Conservation (phyloP, 1,140 invertebrate species). For the Drosophila navojoa region DNA sequence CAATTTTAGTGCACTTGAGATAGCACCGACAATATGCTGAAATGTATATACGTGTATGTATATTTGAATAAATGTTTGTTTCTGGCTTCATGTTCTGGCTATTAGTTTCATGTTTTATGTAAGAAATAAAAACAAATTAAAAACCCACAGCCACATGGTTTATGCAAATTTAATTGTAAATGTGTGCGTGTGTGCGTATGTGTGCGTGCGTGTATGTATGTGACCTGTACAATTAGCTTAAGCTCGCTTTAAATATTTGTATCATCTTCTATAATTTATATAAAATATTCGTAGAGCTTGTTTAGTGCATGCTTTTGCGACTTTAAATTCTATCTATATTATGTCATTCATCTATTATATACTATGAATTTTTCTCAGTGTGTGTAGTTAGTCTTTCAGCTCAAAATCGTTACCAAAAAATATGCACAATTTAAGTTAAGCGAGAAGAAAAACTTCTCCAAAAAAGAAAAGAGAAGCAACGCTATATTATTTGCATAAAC, state of each 20-base stretch:
- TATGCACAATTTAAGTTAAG: constrained; percentile 71
- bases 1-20: not conserved
- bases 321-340: constrained; percentile 4
- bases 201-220: constrained; percentile 31
- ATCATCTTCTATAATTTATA: not conserved
- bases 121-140: constrained; percentile 8
- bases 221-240: constrained; percentile 23
- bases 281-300: too few species aligned
- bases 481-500: constrained; percentile 82
- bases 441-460: constrained; percentile 46
- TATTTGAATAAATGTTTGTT: constrained; percentile 5
- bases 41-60: constrained; percentile 3
- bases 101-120: constrained; percentile 18
- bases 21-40: not conserved
- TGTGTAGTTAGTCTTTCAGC: constrained; percentile 63
- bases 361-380: constrained; percentile 17
- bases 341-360: constrained; percentile 18
- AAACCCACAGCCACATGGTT: constrained; percentile 61
- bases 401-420: constrained; percentile 81
- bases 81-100: constrained; percentile 11
- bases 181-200: constrained; percentile 27
- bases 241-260: constrained; percentile 11
- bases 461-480: constrained; percentile 39
- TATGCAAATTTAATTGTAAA: constrained; percentile 68
- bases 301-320: not conserved